Percentiles rank a stretch among this genome's conserved stretches.
Evolutionary conservation across 2,888 invertebrate genomes (phyloP).

Genomic region (Folsomia manolachei): DNA sequence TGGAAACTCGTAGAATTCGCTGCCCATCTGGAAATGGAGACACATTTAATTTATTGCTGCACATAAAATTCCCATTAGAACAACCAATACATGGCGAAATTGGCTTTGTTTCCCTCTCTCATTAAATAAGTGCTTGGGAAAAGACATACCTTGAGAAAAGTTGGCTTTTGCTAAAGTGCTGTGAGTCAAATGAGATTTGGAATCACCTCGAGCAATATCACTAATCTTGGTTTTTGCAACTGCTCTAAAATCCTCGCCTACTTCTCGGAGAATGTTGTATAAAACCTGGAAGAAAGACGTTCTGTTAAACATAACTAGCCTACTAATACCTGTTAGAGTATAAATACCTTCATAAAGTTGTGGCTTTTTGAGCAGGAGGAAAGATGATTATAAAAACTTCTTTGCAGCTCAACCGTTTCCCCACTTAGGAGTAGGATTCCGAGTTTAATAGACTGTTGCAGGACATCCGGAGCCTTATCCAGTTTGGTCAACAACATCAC

Average conservation of each 20-base stretch:
- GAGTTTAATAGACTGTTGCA: constrained; percentile 49
- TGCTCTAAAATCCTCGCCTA: constrained; percentile 48
- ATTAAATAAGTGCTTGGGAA: too few relatives aligned
- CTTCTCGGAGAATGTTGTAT: constrained; percentile 49
- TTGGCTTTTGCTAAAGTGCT: constrained; percentile 47
- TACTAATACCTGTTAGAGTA: not conserved
- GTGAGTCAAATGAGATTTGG: constrained; percentile 46
- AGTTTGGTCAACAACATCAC: constrained; percentile 49
- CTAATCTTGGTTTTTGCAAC: constrained; percentile 51
- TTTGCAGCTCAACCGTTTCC: constrained; percentile 49
- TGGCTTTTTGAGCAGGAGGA: constrained; percentile 47
- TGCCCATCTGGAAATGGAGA: constrained; percentile 38
- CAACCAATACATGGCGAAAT: too few relatives aligned
- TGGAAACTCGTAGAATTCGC: constrained; percentile 47
- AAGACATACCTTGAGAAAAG: constrained; percentile 17
- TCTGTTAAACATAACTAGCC: not conserved
- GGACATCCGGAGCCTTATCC: constrained; percentile 48
- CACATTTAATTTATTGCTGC: not conserved
- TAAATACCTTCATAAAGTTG: constrained; percentile 51
- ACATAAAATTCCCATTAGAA: not conserved
- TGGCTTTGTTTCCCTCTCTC: not conserved
- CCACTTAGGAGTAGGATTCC: constrained; percentile 50
- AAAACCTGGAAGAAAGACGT: constrained; percentile 35
- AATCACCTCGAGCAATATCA: constrained; percentile 51
- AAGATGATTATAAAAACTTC: constrained; percentile 49